A percentile compares a stretch with the other conserved stretches of the same genome.
These are phyloP conservation scores for Tetragonula carbonaria DNA, from an alignment of 2,888 invertebrate genomes.

Conservation along the genomic window DNA sequence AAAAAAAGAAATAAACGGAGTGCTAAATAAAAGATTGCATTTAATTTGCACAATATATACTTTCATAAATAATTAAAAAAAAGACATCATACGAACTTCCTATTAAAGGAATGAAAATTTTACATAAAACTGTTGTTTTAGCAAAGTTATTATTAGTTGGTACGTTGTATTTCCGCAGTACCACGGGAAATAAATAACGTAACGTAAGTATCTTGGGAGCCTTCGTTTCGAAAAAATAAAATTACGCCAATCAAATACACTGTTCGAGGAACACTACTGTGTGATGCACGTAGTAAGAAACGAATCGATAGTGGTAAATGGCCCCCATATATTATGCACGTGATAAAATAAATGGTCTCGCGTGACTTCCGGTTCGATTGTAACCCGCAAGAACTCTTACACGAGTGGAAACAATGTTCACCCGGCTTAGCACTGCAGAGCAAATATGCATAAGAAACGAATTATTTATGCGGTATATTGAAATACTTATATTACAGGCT, in stretches of 20 bases:
- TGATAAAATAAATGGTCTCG: constrained; percentile 52
- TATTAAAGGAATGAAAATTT: too few relatives aligned
- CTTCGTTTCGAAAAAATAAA: too few relatives aligned
- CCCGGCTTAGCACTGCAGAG: background rate
- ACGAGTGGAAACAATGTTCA: background rate
- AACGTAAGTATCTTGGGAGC: too few relatives aligned
- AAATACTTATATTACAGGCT: constrained; percentile 2
- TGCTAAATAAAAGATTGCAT: too few relatives aligned
- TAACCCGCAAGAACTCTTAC: constrained; percentile 6
- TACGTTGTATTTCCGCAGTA: too few relatives aligned
- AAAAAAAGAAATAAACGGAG: too few relatives aligned
- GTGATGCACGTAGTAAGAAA: background rate
- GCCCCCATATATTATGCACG: constrained; percentile 30
- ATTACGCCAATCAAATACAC: background rate
- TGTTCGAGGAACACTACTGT: background rate
- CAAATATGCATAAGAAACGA: background rate
- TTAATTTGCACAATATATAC: too few relatives aligned
- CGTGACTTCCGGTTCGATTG: constrained; percentile 52
- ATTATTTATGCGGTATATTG: background rate
- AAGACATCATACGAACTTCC: too few relatives aligned
- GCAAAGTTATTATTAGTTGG: too few relatives aligned
- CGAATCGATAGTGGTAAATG: constrained; percentile 55
- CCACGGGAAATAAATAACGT: too few relatives aligned
- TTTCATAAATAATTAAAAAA: too few relatives aligned
- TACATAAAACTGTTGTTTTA: too few relatives aligned